Evolutionary conservation across 2,797 vertebrate species (phyloP), one percentile per base, ranked within the genome.

Genomic region (Myotis planiceps): DNA sequence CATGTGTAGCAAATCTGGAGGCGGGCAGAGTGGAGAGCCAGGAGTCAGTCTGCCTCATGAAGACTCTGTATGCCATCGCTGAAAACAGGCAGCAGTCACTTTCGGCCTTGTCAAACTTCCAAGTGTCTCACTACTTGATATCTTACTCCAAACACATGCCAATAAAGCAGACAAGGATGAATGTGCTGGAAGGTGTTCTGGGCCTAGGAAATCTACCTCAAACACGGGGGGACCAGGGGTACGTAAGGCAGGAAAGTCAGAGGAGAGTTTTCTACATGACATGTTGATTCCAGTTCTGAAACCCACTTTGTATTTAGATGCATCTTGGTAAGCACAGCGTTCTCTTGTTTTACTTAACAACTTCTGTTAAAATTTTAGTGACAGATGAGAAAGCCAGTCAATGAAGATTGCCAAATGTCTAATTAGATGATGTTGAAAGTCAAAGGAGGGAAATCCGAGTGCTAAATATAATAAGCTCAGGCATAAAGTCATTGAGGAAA

Each of bases 321-420:
- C 34, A 72, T 42, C 60, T 89, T 69, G 37, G 51, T 69, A 81
- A 92, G 27, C 68, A 66, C 16, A 34, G 84, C 72, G 90, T 87
- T 85, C 94, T 87, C 25, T 25, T 51, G 12, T 74, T 49, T 92
- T 37, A 47, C 65, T 90, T 84, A 83, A 91, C 86, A 92, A 82
- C 90, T 92, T 72, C 88, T 96, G 82, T 88, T 94, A 85, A 92
- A 66, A 94, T 85, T 66, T 78, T 69, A 78, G 84, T 92, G 94
- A 81, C 88, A 90, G 94, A 93, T 69, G 88, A 92, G 68, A 92
- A 94, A 79, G 63, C 18, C 72, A 79, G 88, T 90, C 81, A 74
- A 47, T 66, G 47, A 75, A 85, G 42, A 92, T 58, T 81, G 88
- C 92, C 92, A 90, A 86, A 69, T 94, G 68, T 95, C 84, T 95